Percentiles rank a stretch among this genome's conserved stretches.
phyloP scores from a whole-genome alignment of 2,113 vertebrate species.

The zebrafish (Danio rerio) region DNA sequence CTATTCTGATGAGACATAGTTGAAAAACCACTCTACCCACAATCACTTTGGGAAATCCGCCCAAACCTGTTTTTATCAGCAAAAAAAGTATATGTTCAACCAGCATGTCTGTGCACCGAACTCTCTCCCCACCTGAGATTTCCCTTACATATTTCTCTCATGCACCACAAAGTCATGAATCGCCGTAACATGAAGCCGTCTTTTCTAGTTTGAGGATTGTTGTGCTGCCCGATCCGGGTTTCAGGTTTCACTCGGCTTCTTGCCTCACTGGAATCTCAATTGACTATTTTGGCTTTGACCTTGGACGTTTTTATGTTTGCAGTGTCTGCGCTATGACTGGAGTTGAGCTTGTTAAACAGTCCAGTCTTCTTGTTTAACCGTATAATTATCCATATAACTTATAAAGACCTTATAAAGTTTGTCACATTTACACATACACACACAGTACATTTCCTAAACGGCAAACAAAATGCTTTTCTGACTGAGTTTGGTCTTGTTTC shows the following conservation, averaged over 20 bases:
- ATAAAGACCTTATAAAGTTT: neutral
- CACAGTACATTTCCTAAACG: no score
- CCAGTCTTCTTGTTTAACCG: neutral
- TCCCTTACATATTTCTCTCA: no score
- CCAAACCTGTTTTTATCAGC: no score
- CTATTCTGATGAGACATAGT: no score
- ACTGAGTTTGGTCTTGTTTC: no score
- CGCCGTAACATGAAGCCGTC: neutral
- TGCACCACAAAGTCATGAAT: neutral
- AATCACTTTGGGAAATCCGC: no score
- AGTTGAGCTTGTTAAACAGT: slow-evolving; percentile 12
- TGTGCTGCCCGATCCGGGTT: neutral
- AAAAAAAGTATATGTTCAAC: neutral
- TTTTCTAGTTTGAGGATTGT: neutral
- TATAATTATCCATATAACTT: neutral
- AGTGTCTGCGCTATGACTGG: neutral
- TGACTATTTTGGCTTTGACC: slow-evolving; percentile 27
- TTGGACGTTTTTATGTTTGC: slow-evolving; percentile 3
- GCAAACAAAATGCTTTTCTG: no score
- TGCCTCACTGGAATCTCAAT: slow-evolving; percentile 19
- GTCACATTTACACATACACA: neutral
- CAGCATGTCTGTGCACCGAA: neutral
- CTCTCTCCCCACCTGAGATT: neutral
- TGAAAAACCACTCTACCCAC: no score
- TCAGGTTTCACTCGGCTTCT: slow-evolving; percentile 4